A percentile compares a stretch with the other conserved stretches of the same genome.
Evolutionary conservation across 1,140 invertebrate species (phyloP).

Genomic region (Gonatopus flavifemur): DNA sequence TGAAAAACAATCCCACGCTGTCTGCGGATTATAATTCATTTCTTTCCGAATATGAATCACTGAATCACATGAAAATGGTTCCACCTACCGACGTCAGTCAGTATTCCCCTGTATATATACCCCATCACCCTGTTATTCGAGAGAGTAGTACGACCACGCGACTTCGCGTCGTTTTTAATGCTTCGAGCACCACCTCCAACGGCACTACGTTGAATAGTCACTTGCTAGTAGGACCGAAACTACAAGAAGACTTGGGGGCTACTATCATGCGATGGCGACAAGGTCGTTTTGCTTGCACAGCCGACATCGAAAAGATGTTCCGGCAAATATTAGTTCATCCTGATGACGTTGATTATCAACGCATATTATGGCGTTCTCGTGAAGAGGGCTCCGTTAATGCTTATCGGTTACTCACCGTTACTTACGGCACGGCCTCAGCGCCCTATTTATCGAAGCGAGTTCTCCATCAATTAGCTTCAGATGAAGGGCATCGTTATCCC

Average conservation of each 20-base stretch:
- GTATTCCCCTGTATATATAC: not conserved
- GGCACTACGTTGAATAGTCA: not conserved
- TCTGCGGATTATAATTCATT: not conserved
- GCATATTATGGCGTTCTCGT: fast-evolving
- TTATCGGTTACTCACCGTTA: not conserved
- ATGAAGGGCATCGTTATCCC: not conserved
- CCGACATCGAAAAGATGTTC: constrained; percentile 5
- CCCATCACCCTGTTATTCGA: constrained; percentile 2
- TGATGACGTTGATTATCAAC: too few relatives aligned
- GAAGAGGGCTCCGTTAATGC: not conserved
- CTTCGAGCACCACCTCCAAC: not conserved
- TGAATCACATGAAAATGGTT: not conserved
- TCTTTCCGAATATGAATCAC: not conserved
- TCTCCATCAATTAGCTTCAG: not conserved
- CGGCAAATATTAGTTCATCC: not conserved
- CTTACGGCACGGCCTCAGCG: not conserved
- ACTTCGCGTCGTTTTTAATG: constrained; percentile 3
- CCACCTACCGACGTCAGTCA: not conserved
- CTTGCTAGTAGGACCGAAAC: constrained; percentile 2
- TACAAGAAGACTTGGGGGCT: not conserved
- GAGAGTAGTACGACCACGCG: not conserved
- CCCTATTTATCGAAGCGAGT: not conserved
- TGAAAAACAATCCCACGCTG: constrained; percentile 15
- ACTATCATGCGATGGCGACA: not conserved
- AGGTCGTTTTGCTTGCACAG: not conserved